A percentile compares a stretch with the other conserved stretches of the same genome.
Evolutionary conservation across 2,113 vertebrate species (phyloP).

Genomic region (Rallus limicola): DNA sequence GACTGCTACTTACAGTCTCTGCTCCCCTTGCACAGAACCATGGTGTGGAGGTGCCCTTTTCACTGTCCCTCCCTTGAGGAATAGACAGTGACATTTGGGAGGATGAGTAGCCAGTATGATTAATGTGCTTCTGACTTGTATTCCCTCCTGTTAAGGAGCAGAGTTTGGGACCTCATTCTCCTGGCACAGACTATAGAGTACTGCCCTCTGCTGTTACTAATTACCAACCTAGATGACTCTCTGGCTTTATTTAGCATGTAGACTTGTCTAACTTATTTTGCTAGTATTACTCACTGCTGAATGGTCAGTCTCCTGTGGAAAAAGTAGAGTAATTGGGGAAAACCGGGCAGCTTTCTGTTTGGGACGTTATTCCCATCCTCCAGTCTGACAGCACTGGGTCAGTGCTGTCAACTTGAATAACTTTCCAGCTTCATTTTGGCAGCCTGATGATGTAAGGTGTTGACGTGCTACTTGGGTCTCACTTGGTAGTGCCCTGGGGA

Average conservation of each 20-base stretch:
- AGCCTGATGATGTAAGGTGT: background rate
- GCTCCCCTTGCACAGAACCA: background rate
- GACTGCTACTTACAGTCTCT: no score
- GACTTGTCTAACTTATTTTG: background rate
- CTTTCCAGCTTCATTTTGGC: background rate
- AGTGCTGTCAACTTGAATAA: background rate
- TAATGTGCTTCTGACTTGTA: accelerated
- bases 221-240: background rate
- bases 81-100: accelerated
- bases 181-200: background rate
- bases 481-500: background rate
- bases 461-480: background rate
- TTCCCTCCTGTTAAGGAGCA: background rate
- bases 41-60: background rate
- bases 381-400: background rate
- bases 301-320: background rate
- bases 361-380: background rate
- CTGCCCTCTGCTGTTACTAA: conserved; percentile 37
- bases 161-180: background rate
- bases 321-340: background rate
- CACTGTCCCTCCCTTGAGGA: background rate
- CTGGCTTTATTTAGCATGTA: background rate
- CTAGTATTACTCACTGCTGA: background rate
- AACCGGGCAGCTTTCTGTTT: background rate
- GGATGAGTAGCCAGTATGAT: accelerated